These are phyloP conservation scores for Ellobius talpinus DNA, from an alignment of 2,113 vertebrate genomes.

Conservation along the genomic window DNA sequence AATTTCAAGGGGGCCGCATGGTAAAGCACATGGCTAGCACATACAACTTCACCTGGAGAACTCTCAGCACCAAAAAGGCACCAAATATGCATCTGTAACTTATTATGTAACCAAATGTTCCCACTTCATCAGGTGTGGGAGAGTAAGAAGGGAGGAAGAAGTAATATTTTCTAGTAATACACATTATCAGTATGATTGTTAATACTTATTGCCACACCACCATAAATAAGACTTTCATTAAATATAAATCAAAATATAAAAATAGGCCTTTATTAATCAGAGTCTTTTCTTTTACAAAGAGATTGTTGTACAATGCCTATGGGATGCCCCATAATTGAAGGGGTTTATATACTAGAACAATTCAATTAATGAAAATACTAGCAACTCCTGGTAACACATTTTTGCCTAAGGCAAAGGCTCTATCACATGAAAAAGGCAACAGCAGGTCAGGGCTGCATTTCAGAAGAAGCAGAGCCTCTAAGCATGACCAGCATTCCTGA, in stretches of 20 bases:
- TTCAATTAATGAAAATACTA: constrained; percentile 55
- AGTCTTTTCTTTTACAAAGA: constrained; percentile 58
- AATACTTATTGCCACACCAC: not conserved
- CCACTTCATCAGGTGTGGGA: not conserved
- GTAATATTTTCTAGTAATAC: not conserved
- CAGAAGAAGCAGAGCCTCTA: constrained; percentile 3
- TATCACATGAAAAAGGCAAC: not conserved
- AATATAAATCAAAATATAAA: constrained; percentile 63
- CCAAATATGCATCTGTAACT: not conserved
- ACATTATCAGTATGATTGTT: not conserved
- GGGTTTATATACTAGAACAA: constrained; percentile 43
- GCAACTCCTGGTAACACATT: constrained; percentile 51
- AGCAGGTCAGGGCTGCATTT: not conserved
- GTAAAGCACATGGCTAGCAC: not conserved
- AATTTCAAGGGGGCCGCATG: not conserved
- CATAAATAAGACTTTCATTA: constrained; percentile 43
- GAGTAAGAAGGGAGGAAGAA: not conserved
- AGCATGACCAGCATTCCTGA: not conserved
- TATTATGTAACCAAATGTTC: not conserved
- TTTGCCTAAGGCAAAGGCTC: constrained; percentile 56
- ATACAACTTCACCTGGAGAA: not conserved
- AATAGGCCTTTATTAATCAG: not conserved
- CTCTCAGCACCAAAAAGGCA: not conserved
- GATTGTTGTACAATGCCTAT: constrained; percentile 44
- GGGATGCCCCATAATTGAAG: constrained; percentile 20